Conservation (phyloP, 2,113 vertebrate genomes). For the Sardina pilchardus region DNA sequence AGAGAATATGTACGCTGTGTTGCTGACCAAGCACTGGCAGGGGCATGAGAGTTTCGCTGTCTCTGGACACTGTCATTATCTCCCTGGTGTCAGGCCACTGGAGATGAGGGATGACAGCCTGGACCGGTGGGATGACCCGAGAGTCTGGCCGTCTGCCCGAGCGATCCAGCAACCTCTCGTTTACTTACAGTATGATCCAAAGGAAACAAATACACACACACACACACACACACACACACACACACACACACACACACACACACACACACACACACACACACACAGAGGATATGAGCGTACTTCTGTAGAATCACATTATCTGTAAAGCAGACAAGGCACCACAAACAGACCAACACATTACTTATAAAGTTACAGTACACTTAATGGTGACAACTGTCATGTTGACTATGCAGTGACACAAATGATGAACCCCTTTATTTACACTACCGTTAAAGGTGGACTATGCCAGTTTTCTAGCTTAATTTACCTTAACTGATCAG, state of each 20-base stretch:
- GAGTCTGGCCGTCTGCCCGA: neutral
- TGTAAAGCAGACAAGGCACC: neutral
- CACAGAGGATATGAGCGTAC: neutral
- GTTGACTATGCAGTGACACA: too few relatives aligned
- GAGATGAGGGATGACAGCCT: constrained; percentile 7
- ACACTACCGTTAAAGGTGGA: too few relatives aligned
- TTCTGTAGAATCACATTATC: neutral
- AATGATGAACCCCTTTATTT: too few relatives aligned
- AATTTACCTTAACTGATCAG: too few relatives aligned
- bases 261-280: neutral
- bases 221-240: neutral
- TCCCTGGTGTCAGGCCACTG: neutral
- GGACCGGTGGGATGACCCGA: neutral
- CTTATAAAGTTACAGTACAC: neutral
- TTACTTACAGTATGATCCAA: neutral
- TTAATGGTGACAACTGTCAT: neutral
- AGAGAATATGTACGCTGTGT: neutral
- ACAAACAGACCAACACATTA: neutral
- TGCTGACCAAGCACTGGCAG: neutral
- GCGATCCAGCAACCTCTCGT: neutral
- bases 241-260: neutral
- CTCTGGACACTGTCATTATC: constrained; percentile 18
- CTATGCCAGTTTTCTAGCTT: too few relatives aligned
- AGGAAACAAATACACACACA: neutral
- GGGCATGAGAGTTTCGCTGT: neutral